Conservation (phyloP, 92 coral and sea anemone species). For the Parazoanthus swiftii region DNA sequence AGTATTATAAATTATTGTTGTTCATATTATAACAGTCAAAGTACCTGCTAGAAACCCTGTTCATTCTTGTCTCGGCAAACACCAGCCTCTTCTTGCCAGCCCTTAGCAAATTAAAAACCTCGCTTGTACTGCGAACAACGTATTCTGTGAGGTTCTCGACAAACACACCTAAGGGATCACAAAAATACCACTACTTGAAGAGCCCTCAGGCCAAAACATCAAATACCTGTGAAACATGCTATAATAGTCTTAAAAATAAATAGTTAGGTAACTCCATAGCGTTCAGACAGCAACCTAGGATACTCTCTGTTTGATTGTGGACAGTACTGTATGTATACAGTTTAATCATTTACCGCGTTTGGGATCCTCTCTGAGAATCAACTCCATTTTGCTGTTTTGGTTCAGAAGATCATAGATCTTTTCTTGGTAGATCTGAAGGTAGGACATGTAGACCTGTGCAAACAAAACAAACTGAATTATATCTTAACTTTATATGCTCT, state of each 20-base stretch:
- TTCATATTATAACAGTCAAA: no score
- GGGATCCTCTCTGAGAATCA: conserved; percentile 82
- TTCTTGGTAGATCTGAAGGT: conserved; percentile 87
- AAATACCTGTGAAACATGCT: no score
- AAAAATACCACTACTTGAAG: no score
- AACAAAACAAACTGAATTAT: not conserved
- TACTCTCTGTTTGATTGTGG: no score
- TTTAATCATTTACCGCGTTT: conserved; percentile 43
- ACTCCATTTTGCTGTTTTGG: conserved; percentile 70
- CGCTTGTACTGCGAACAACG: conserved; percentile 72
- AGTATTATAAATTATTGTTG: no score
- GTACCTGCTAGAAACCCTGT: conserved; percentile 85
- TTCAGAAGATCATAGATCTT: conserved; percentile 80
- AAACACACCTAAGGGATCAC: conserved; percentile 59
- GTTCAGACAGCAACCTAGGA: no score
- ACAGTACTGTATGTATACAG: not conserved
- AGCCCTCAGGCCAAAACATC: no score
- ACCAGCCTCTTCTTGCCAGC: conserved; percentile 78
- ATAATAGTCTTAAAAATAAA: no score
- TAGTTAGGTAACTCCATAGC: no score
- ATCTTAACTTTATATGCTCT: no score
- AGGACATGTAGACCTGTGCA: conserved; percentile 78
- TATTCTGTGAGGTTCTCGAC: conserved; percentile 81
- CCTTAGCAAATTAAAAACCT: conserved; percentile 68
- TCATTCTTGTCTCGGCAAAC: conserved; percentile 86